phyloP scores from a whole-genome alignment of 2,888 invertebrate species.

The Pemphredon lugubris region DNA sequence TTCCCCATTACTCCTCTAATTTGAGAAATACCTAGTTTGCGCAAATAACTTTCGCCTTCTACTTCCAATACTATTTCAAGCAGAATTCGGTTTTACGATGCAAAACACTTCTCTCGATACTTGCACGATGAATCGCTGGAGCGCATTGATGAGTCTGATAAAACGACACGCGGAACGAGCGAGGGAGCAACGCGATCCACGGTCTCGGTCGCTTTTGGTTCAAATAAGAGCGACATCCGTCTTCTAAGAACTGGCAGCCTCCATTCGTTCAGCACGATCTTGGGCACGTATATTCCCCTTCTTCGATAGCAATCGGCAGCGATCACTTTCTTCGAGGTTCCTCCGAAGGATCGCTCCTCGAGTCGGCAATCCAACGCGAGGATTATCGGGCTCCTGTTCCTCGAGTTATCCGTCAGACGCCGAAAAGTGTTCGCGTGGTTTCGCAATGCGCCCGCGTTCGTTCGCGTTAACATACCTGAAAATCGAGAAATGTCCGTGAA shows the following conservation, averaged over 20 bases:
- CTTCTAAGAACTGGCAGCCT: slow-evolving; percentile 36
- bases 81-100: too few relatives aligned
- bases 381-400: slow-evolving; percentile 31
- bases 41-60: too few relatives aligned
- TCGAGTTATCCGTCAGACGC: not conserved
- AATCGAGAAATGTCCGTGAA: not conserved
- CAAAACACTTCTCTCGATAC: too few relatives aligned
- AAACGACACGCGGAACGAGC: slow-evolving; percentile 5
- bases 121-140: too few relatives aligned
- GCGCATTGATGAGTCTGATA: too few relatives aligned
- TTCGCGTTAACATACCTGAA: too few relatives aligned
- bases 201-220: not conserved
- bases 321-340: slow-evolving; percentile 71
- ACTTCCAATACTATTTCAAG: too few relatives aligned
- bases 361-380: slow-evolving; percentile 46
- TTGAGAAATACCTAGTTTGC: too few relatives aligned
- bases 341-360: slow-evolving; percentile 39
- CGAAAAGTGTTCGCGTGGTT: too few relatives aligned
- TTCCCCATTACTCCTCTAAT: too few relatives aligned
- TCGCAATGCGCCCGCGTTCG: too few relatives aligned
- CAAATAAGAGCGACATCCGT: slow-evolving; percentile 45
- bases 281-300: slow-evolving; percentile 54
- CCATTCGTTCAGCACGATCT: slow-evolving; percentile 39
- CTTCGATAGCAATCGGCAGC: slow-evolving; percentile 49
- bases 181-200: slow-evolving; percentile 15